phyloP scores from a whole-genome alignment of 2,797 vertebrate genomes.

The Muraenolepis orangiensis region DNA sequence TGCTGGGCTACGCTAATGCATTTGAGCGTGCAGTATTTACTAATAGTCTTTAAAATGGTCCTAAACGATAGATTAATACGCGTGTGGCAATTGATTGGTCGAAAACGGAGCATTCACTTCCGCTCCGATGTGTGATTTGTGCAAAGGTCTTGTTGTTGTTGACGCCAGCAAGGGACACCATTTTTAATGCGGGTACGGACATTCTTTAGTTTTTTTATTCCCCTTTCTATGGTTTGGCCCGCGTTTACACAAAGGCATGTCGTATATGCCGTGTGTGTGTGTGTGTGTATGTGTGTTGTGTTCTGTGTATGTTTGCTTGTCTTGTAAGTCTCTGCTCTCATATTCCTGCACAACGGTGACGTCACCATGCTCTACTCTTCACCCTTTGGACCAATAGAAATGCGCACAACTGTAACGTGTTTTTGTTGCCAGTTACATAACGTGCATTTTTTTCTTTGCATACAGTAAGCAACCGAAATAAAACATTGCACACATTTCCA shows the following conservation, averaged over 20 bases:
- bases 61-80: neutral
- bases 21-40: neutral
- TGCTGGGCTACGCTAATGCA: neutral
- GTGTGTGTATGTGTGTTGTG: too few species aligned
- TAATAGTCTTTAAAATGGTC: neutral
- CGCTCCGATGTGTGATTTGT: neutral
- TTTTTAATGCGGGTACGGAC: neutral
- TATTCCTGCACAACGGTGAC: slow-evolving; percentile 40
- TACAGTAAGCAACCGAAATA: neutral
- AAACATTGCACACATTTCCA: neutral
- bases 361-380: slow-evolving; percentile 41
- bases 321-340: neutral
- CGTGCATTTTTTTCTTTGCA: neutral
- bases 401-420: neutral
- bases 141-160: too few species aligned
- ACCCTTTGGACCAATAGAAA: slow-evolving; percentile 37
- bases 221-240: neutral
- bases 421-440: neutral
- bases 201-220: neutral
- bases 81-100: neutral
- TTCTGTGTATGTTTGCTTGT: neutral
- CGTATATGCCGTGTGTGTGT: too few species aligned
- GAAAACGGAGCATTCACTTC: neutral
- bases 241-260: neutral
- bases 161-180: too few species aligned